A percentile compares a stretch with the other conserved stretches of the same genome.
Conservation (phyloP, 2,888 invertebrate genomes). For the Stratiomys singularior region DNA sequence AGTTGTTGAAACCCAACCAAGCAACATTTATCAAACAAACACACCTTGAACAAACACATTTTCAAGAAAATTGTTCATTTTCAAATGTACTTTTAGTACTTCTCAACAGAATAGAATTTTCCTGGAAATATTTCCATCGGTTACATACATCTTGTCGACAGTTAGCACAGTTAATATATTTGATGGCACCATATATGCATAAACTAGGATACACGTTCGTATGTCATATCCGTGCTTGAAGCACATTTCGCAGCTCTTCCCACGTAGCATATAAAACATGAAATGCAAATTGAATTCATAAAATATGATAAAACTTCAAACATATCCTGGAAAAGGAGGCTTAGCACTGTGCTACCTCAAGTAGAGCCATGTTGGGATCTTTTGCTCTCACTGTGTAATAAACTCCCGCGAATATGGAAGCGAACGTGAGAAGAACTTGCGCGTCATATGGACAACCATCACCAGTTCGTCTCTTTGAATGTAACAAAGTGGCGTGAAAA, state of each 20-base stretch:
- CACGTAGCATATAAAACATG: constrained; percentile 41
- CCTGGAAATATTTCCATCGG: not conserved
- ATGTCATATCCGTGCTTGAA: no score
- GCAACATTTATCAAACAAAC: no score
- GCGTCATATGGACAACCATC: constrained; percentile 20
- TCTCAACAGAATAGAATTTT: constrained; percentile 9
- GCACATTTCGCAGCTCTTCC: constrained; percentile 2
- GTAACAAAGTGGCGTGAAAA: not conserved
- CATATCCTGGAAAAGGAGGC: constrained; percentile 16
- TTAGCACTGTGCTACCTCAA: not conserved
- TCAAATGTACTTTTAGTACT: not conserved
- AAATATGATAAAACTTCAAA: constrained; percentile 44
- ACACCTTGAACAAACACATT: no score
- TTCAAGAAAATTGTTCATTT: constrained; percentile 20
- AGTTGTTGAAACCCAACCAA: no score
- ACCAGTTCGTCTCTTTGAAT: not conserved
- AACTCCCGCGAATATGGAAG: not conserved
- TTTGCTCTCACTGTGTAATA: not conserved
- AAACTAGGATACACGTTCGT: no score
- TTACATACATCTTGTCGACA: constrained; percentile 24
- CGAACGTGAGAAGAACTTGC: constrained; percentile 32
- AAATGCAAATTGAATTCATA: constrained; percentile 44
- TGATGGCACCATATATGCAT: no score
- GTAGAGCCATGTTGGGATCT: not conserved
- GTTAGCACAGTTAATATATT: not conserved